Conservation (phyloP, 2,888 invertebrate species). For the Trissoscelio sp. region DNA sequence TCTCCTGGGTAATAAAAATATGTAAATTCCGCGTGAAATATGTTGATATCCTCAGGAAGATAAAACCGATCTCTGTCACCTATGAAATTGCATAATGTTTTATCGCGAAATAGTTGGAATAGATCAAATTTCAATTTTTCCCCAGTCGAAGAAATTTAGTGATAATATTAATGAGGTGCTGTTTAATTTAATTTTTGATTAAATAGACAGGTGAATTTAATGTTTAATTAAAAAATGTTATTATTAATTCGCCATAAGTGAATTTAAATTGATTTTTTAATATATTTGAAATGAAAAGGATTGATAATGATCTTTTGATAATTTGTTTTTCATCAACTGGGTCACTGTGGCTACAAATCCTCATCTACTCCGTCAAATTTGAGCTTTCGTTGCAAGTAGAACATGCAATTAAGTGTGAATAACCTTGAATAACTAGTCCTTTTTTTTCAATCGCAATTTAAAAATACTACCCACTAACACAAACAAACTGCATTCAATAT, state of each 20-base stretch:
- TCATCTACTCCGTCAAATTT: background rate
- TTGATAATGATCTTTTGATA: too few species aligned
- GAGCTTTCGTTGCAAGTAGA: background rate
- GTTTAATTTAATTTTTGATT: too few species aligned
- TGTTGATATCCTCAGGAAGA: constrained; percentile 94
- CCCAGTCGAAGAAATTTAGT: background rate
- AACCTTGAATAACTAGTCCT: background rate
- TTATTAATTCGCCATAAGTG: too few species aligned
- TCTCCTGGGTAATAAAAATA: constrained; percentile 98
- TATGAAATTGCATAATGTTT: constrained; percentile 72
- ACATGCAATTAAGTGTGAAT: constrained; percentile 9
- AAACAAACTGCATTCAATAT: constrained; percentile 76
- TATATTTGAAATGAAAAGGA: too few species aligned
- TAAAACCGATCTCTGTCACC: constrained; percentile 91
- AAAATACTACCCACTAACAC: constrained; percentile 53
- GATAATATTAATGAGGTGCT: too few species aligned
- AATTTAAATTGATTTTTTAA: too few species aligned
- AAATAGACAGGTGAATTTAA: too few species aligned
- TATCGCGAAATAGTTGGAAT: background rate
- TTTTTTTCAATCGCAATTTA: background rate
- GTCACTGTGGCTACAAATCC: background rate
- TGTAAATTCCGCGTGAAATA: constrained; percentile 97
- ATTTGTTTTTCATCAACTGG: background rate
- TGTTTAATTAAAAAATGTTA: too few species aligned
- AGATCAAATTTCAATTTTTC: background rate